These are phyloP conservation scores for Apostichopus parvimensis DNA, from an alignment of 35 echinoderm and acorn worm species.

Conservation along the genomic window DNA sequence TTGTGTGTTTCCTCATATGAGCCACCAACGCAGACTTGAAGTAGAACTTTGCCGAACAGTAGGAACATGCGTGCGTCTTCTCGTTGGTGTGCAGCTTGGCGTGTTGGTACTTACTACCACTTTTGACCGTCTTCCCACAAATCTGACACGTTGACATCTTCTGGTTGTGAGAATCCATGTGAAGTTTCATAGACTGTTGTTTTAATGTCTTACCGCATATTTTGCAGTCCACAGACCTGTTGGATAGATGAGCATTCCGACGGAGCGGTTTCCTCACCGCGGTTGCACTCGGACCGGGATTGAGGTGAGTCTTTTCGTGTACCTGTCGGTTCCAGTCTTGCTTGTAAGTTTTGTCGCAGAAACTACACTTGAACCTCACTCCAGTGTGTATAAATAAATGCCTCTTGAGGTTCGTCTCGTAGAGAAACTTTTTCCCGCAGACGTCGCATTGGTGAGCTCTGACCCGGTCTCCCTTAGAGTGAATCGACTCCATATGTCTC, in stretches of 20 bases:
- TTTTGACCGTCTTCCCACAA: conserved; percentile 6
- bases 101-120: conserved; percentile 10
- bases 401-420: conserved; percentile 11
- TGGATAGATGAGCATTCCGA: background rate
- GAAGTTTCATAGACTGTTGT: conserved; percentile 14
- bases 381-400: conserved; percentile 21
- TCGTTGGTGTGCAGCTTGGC: conserved; percentile 27
- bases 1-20: conserved; percentile 30
- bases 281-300: background rate
- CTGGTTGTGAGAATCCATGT: conserved; percentile 33
- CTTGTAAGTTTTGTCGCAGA: conserved; percentile 48
- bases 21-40: conserved; percentile 32
- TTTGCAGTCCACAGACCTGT: background rate
- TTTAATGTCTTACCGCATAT: conserved; percentile 47
- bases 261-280: background rate
- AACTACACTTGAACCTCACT: conserved; percentile 24
- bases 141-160: conserved; percentile 33
- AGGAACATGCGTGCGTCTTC: conserved; percentile 22
- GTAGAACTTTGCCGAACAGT: conserved; percentile 16
- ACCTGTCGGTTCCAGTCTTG: conserved; percentile 49
- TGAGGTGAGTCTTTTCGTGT: conserved; percentile 43
- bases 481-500: conserved; percentile 34
- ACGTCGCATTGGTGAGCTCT: background rate
- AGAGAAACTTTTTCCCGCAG: conserved; percentile 27
- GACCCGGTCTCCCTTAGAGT: conserved; percentile 15